These are phyloP conservation scores for Caranx ignobilis DNA, from an alignment of 2,113 vertebrate species.

Conservation along the genomic window DNA sequence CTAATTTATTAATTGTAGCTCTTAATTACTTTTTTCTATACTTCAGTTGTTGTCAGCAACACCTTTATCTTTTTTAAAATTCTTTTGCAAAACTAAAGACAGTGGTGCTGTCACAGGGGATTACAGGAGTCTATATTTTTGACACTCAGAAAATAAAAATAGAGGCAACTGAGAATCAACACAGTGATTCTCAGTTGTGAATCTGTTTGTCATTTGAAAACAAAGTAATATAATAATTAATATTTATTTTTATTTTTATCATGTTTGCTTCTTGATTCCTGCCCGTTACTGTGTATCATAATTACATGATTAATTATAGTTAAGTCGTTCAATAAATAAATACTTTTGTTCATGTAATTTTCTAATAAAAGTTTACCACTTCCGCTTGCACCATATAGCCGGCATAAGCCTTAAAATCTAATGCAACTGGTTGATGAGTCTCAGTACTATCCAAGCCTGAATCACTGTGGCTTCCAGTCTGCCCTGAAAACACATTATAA, in stretches of 20 bases:
- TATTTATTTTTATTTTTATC: too few relatives aligned
- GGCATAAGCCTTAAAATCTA: too few relatives aligned
- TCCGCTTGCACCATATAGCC: too few relatives aligned
- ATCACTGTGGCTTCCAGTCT: too few relatives aligned
- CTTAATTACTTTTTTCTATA: constrained; percentile 6
- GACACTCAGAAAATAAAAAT: not conserved
- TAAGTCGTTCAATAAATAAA: not conserved
- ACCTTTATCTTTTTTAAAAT: not conserved
- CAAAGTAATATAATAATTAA: not conserved
- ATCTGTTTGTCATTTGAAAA: not conserved
- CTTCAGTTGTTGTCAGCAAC: too few relatives aligned
- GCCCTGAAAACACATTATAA: too few relatives aligned
- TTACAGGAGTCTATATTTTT: not conserved
- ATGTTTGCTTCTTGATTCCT: not conserved
- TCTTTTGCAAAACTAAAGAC: not conserved
- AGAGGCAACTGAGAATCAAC: not conserved
- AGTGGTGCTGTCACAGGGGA: not conserved
- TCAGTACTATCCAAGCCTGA: too few relatives aligned
- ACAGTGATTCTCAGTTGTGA: not conserved
- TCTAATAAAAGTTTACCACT: too few relatives aligned
- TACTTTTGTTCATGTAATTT: too few relatives aligned
- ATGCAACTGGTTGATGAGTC: too few relatives aligned
- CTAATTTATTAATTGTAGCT: constrained; percentile 10
- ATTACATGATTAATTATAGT: not conserved
- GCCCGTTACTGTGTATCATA: not conserved